Evolutionary conservation across 2,888 invertebrate species (phyloP).

Genomic region (Cyaniris semiargus): DNA sequence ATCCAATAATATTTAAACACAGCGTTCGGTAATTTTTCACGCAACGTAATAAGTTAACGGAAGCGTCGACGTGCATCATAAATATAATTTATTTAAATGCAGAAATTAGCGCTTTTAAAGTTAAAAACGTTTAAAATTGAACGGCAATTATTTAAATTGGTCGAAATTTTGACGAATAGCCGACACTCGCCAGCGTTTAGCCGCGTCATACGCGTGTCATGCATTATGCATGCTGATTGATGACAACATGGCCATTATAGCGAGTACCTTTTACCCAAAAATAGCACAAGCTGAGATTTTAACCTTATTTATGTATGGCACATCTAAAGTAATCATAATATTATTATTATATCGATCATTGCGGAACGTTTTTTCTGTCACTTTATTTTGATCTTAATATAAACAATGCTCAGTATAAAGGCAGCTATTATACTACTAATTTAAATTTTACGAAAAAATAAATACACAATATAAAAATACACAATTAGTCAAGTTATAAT

Average conservation of each 20-base stretch:
- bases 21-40: not conserved
- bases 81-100: slow-evolving; percentile 19
- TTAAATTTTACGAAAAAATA: too few relatives aligned
- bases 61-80: not conserved
- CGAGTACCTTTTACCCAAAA: not conserved
- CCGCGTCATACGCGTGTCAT: not conserved
- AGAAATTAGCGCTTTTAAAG: slow-evolving; percentile 16
- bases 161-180: slow-evolving; percentile 15
- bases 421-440: too few relatives aligned
- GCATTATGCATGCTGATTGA: slow-evolving; percentile 16
- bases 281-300: not conserved
- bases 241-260: not conserved
- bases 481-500: too few relatives aligned
- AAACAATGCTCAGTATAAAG: too few relatives aligned
- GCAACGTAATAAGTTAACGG: not conserved
- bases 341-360: too few relatives aligned
- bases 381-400: too few relatives aligned
- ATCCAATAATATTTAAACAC: not conserved
- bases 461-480: too few relatives aligned
- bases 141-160: slow-evolving; percentile 20
- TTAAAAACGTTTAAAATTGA: slow-evolving; percentile 22
- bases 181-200: slow-evolving; percentile 1
- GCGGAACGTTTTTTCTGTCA: too few relatives aligned
- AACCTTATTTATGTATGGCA: not conserved
- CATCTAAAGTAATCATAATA: not conserved